A percentile compares a stretch with the other conserved stretches of the same genome.
These are phyloP conservation scores for Petrocephalus schoutedeni DNA, from an alignment of 2,797 vertebrate genomes.

Conservation along the genomic window DNA sequence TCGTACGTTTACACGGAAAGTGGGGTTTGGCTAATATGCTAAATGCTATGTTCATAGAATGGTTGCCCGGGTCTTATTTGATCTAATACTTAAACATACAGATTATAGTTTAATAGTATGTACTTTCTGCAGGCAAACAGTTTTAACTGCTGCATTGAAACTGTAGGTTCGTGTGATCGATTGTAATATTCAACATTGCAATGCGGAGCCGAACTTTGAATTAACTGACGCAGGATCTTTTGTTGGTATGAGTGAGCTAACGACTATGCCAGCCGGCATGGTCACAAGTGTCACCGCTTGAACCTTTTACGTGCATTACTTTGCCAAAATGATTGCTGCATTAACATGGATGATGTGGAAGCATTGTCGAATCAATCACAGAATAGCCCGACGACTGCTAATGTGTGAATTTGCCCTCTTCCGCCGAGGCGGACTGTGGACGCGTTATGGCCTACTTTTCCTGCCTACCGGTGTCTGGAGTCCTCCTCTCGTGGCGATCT, in stretches of 20 bases:
- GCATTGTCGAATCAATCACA: not conserved
- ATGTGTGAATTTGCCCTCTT: not conserved
- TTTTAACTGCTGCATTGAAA: not conserved
- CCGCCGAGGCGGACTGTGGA: not conserved
- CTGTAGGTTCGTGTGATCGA: not conserved
- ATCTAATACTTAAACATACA: not conserved
- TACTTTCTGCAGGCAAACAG: not conserved
- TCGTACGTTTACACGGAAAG: not conserved
- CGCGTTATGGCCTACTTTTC: not conserved
- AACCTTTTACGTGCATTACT: not conserved
- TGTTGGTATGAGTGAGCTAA: constrained; percentile 12
- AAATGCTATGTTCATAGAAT: not conserved
- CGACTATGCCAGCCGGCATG: not conserved
- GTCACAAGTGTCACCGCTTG: not conserved
- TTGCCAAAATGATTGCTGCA: not conserved
- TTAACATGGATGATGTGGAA: not conserved
- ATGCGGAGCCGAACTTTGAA: constrained; percentile 12
- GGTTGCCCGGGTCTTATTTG: not conserved
- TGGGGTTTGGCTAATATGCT: constrained; percentile 9
- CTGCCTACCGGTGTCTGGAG: not conserved
- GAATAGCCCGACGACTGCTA: not conserved
- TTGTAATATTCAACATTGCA: not conserved
- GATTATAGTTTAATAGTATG: not conserved
- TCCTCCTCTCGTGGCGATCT: not conserved
- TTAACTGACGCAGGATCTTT: constrained; percentile 7